A percentile compares a stretch with the other conserved stretches of the same genome.
Evolutionary conservation across 1,140 invertebrate genomes (phyloP).

Genomic region (Trichonephila clavata): DNA sequence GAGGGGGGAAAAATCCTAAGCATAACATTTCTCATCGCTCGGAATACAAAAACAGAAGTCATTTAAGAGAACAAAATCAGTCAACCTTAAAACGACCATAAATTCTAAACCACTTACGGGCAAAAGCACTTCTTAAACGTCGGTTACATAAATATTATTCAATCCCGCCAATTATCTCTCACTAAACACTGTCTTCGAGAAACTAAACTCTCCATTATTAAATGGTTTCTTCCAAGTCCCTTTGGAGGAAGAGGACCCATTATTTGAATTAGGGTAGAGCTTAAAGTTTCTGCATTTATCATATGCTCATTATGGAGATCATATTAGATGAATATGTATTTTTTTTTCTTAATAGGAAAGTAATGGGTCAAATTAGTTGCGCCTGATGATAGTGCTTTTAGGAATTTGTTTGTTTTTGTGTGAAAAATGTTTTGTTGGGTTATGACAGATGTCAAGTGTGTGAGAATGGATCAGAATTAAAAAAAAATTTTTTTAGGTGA

Average conservation of each 20-base stretch:
- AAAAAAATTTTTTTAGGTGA: too few relatives aligned
- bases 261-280: not conserved
- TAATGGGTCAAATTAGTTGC: not conserved
- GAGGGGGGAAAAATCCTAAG: too few relatives aligned
- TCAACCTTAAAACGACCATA: conserved; percentile 12
- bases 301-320: conserved; percentile 3
- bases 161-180: conserved; percentile 6
- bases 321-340: not conserved
- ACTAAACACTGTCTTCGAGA: conserved; percentile 15
- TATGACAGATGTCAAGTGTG: not conserved
- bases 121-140: not conserved
- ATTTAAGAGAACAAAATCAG: not conserved
- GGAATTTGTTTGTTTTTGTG: not conserved
- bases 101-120: not conserved
- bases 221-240: not conserved
- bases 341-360: conserved; percentile 1
- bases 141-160: conserved; percentile 6
- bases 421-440: too few relatives aligned
- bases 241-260: not conserved
- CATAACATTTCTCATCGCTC: not conserved
- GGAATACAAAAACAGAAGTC: not conserved
- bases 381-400: not conserved
- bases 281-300: not conserved
- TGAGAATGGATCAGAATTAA: not conserved
- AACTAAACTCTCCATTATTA: conserved; percentile 15